Percentiles rank a stretch among this genome's conserved stretches.
phyloP scores from a whole-genome alignment of 1,140 invertebrate species.

The Drosophila pseudoobscura region DNA sequence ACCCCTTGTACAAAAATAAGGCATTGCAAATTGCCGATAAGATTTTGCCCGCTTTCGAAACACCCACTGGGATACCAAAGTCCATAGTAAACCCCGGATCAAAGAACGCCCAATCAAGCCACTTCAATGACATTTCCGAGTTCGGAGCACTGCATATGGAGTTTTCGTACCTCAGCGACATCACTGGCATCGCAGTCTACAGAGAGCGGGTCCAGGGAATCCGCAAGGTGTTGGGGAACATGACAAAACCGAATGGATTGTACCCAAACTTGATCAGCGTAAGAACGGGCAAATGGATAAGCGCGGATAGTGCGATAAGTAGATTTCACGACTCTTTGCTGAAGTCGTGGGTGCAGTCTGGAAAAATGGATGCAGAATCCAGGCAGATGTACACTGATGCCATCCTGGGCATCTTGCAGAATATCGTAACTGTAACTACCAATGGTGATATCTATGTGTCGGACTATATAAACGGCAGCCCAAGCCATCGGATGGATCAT shows the following conservation, averaged over 20 bases:
- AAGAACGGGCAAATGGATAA: slow-evolving; percentile 89
- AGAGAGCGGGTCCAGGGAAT: slow-evolving; percentile 93
- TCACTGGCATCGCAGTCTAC: slow-evolving; percentile 95
- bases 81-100: slow-evolving; percentile 84
- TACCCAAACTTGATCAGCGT: slow-evolving; percentile 99
- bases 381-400: slow-evolving; percentile 96
- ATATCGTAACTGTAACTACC: slow-evolving; percentile 91
- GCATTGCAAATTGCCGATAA: slow-evolving; percentile 95
- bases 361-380: slow-evolving; percentile 90
- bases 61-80: slow-evolving; percentile 95
- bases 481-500: slow-evolving; percentile 99
- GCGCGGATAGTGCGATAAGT: slow-evolving; percentile 88
- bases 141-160: slow-evolving; percentile 98
- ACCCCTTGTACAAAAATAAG: slow-evolving; percentile 96
- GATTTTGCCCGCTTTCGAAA: slow-evolving; percentile 97
- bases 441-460: slow-evolving; percentile 94
- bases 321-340: slow-evolving; percentile 99
- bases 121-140: slow-evolving; percentile 88
- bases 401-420: slow-evolving; percentile 89
- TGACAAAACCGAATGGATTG: slow-evolving; percentile 95
- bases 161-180: slow-evolving; percentile 96
- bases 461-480: slow-evolving; percentile 94
- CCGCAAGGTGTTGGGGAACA: slow-evolving; percentile 89
- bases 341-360: slow-evolving; percentile 97
- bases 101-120: too few species aligned